These are phyloP conservation scores for Lysandra coridon DNA, from an alignment of 2,888 invertebrate species.

Conservation along the genomic window DNA sequence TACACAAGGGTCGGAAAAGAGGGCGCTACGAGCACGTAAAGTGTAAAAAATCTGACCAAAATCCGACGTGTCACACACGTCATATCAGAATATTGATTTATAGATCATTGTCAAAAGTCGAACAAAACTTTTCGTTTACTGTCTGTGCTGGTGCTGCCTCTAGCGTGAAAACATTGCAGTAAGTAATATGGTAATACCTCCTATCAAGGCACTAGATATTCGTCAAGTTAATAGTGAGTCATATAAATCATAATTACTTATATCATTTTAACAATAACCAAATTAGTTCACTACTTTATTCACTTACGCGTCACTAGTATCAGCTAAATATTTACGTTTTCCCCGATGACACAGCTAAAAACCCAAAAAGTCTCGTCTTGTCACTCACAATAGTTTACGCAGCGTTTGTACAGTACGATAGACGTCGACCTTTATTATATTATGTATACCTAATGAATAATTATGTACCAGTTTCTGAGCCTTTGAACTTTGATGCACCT, in stretches of 20 bases:
- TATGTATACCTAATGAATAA: background rate
- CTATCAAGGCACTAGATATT: background rate
- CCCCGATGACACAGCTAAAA: background rate
- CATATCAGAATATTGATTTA: no score
- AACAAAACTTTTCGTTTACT: no score
- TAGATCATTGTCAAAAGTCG: no score
- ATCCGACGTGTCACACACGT: no score
- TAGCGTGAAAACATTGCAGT: no score
- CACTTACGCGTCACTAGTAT: background rate
- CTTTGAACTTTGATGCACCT: slow-evolving; percentile 7
- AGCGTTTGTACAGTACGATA: background rate
- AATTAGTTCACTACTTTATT: background rate
- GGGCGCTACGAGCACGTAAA: no score
- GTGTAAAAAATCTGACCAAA: no score
- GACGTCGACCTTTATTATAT: background rate
- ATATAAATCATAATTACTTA: background rate
- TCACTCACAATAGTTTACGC: background rate
- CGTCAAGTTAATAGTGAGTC: background rate
- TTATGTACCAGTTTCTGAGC: slow-evolving; percentile 6
- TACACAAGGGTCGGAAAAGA: no score
- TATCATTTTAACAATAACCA: background rate
- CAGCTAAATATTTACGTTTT: background rate
- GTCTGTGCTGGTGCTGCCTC: no score
- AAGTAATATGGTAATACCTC: no score
- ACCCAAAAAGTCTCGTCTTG: background rate